phyloP scores from a whole-genome alignment of 2,888 invertebrate genomes.

The Melinopterus prodromus region DNA sequence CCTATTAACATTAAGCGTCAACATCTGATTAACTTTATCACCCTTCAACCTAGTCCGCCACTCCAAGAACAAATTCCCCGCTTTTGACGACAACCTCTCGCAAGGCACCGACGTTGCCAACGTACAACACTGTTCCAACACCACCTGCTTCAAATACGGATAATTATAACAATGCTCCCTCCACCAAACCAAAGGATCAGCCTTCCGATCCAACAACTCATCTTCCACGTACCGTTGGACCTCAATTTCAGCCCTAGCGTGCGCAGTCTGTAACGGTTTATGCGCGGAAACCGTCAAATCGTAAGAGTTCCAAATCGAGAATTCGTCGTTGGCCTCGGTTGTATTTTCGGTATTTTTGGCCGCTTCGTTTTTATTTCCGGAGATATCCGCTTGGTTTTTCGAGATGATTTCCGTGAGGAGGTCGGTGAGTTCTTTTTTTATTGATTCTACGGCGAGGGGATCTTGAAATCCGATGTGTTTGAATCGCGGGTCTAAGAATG shows the following conservation, averaged over 20 bases:
- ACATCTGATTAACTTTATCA: neutral
- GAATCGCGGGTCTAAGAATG: conserved; percentile 35
- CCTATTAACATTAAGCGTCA: neutral
- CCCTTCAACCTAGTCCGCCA: neutral
- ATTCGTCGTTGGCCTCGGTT: neutral
- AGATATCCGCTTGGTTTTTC: neutral
- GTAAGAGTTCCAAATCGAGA: conserved; percentile 30
- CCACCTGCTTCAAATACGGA: conserved; percentile 33
- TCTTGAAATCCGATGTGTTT: conserved; percentile 29
- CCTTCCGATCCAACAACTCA: conserved; percentile 33
- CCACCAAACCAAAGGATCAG: conserved; percentile 38
- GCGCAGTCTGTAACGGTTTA: conserved; percentile 23
- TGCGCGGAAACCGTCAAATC: conserved; percentile 29
- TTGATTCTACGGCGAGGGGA: conserved; percentile 19
- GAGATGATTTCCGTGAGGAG: conserved; percentile 12
- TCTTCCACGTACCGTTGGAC: conserved; percentile 38
- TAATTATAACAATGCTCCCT: conserved; percentile 27
- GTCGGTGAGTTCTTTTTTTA: conserved; percentile 20
- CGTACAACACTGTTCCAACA: conserved; percentile 29
- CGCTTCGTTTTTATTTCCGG: neutral
- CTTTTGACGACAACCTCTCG: conserved; percentile 27
- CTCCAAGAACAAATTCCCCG: neutral
- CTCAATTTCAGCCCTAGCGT: conserved; percentile 33
- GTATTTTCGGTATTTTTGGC: neutral
- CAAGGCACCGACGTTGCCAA: conserved; percentile 30